Percentiles rank a stretch among this genome's conserved stretches.
Evolutionary conservation across 2,113 vertebrate species (phyloP).

Genomic region (Rhineura floridana): DNA sequence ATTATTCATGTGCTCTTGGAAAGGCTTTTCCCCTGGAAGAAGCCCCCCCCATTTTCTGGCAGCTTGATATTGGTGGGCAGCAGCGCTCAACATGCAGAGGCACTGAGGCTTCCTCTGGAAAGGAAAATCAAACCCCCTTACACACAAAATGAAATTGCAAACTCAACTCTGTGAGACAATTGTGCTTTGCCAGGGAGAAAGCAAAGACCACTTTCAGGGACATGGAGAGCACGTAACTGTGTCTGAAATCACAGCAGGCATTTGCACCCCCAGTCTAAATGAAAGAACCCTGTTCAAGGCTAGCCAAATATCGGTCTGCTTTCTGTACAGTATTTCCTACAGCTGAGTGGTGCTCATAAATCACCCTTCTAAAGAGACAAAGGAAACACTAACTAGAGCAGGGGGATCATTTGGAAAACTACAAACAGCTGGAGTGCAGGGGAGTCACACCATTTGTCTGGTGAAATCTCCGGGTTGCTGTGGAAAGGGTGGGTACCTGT

Average conservation of each 20-base stretch:
- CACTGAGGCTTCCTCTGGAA: accelerated
- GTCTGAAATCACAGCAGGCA: not conserved
- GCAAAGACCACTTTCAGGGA: conserved; percentile 27
- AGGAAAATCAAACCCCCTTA: accelerated
- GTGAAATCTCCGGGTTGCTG: not conserved
- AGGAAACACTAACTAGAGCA: conserved; percentile 8
- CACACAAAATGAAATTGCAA: accelerated
- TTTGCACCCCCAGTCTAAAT: not conserved
- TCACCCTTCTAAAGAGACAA: not conserved
- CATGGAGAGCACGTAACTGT: accelerated
- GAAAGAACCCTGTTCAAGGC: not conserved
- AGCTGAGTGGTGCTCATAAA: conserved; percentile 28
- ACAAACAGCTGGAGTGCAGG: not conserved
- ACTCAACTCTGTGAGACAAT: not conserved
- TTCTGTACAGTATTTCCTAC: not conserved
- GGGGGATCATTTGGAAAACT: conserved; percentile 12
- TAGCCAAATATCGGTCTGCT: conserved; percentile 39
- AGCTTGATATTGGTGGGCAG: accelerated
- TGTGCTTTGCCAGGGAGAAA: not conserved
- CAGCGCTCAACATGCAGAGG: accelerated
- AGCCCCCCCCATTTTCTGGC: conserved; percentile 38
- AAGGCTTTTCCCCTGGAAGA: conserved; percentile 30
- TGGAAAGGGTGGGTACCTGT: not conserved
- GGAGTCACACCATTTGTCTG: not conserved
- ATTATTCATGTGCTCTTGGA: conserved; percentile 64